Evolutionary conservation across 1,140 invertebrate species (phyloP), one percentile per base, ranked within the genome.

Genomic region (Cydia amplana): DNA sequence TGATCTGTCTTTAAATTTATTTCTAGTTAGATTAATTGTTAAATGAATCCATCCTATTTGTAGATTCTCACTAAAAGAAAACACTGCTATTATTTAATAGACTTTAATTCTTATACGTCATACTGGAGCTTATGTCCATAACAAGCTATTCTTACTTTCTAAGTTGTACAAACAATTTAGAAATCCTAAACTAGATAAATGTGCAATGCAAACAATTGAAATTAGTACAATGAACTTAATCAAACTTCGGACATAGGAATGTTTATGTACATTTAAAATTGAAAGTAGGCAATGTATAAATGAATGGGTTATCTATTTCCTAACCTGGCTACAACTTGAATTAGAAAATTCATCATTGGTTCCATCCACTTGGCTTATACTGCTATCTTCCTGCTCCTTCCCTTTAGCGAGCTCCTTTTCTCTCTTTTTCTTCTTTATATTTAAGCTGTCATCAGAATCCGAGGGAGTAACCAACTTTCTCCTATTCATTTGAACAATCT

Each of bases 261-360:
- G 72, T 73, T 14, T 18, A 55, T 60, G 55, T 60, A 60, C 55
- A 60, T 49, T 51, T 14, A n/a, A 73, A 55, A 43, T 36, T 40
- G 4, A 46, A 43, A 49, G 10, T 73, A 20, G 18, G 14, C 72
- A 43, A 73, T 46, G 36, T 20, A 55, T 65, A 72, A 72, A 46
- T 14, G 36, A 76, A 73, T 28, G 16, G 72, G 28, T 74, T 28
- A 72, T 49, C 74, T 82, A 73, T 36, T 36, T 78, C 80, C 86
- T 82, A 85, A 87, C 86, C 86, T 87, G 85, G 63, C 75, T 82
- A 78, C 75, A 77, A 81, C 77, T 78, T 76, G 82, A 80, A 75
- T 81, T 77, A 65, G 80, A 82, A 12, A 81, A 40, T 77, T 78
- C 65, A 70, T 78, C 67, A 72, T 74, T 65, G 46, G 60, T 74